phyloP scores from a whole-genome alignment of 92 coral and sea anemone genomes.

The Parazoanthus atlanticus region DNA sequence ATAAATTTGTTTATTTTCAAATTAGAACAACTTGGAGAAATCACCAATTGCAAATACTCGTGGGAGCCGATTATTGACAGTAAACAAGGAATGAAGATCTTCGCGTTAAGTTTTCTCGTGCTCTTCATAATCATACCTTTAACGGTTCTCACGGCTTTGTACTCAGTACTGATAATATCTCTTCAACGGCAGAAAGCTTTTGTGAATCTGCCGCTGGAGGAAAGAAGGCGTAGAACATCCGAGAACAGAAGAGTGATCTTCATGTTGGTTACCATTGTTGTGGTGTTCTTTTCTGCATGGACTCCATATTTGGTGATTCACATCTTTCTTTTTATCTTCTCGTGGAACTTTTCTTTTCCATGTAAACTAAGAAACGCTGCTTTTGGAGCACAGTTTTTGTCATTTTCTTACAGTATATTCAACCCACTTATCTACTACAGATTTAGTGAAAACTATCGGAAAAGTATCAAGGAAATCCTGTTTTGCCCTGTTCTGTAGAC shows the following conservation, averaged over 20 bases:
- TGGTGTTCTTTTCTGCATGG: slow-evolving; percentile 18
- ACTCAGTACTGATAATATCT: neutral
- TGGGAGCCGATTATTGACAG: neutral
- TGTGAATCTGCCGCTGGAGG: neutral
- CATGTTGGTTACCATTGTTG: slow-evolving; percentile 1
- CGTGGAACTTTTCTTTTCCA: slow-evolving; percentile 2
- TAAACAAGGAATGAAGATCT: slow-evolving; percentile 3
- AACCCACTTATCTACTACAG: slow-evolving; percentile 7
- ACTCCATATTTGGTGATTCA: slow-evolving; percentile 9
- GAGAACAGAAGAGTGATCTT: slow-evolving; percentile 18
- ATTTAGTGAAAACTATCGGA: slow-evolving; percentile 5
- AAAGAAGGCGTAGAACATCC: neutral
- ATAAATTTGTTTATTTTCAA: slow-evolving; percentile 13
- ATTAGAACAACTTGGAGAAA: neutral
- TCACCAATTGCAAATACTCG: slow-evolving; percentile 17
- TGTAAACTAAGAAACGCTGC: neutral
- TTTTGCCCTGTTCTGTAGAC: neutral
- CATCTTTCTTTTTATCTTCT: neutral
- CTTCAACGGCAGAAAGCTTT: neutral
- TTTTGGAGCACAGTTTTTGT: neutral
- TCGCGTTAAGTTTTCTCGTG: slow-evolving; percentile 3
- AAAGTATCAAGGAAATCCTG: neutral
- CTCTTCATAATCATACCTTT: neutral
- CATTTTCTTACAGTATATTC: neutral
- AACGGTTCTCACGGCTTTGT: slow-evolving; percentile 1